Evolutionary conservation across 2,113 vertebrate species (phyloP).

Genomic region (Lagopus muta): DNA sequence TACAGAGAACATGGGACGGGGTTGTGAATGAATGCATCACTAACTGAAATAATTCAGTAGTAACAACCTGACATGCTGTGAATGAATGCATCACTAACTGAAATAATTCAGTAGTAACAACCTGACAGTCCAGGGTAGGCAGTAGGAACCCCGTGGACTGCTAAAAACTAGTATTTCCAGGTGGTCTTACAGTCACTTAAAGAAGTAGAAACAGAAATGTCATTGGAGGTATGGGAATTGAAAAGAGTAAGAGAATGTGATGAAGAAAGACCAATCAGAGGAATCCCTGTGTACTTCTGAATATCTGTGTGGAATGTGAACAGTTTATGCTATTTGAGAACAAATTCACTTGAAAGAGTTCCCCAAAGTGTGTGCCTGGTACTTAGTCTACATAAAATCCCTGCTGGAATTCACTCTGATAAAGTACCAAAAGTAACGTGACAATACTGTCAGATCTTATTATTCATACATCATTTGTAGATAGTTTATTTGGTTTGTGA

Average conservation of each 20-base stretch:
- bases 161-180: not conserved
- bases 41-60: not conserved
- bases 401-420: not conserved
- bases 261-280: not conserved
- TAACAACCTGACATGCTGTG: not conserved
- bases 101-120: not conserved
- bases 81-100: not conserved
- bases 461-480: not conserved
- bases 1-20: not conserved
- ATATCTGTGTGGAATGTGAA: not conserved
- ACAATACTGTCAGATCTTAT: not conserved
- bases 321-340: not conserved
- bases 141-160: not conserved
- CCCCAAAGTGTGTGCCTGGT: not conserved
- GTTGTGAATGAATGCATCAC: not conserved
- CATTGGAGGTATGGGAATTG: not conserved
- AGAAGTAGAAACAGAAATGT: not conserved
- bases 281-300: not conserved
- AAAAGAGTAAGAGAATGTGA: not conserved
- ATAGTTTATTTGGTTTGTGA: not conserved
- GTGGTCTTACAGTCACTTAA: not conserved
- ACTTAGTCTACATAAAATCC: not conserved
- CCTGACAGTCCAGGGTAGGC: fast-evolving
- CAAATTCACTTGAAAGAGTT: not conserved
- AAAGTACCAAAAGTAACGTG: not conserved